Base-by-base conservation (phyloP, 2,113 vertebrate genomes). In the Sinocyclocheilus anshuiensis region DNA sequence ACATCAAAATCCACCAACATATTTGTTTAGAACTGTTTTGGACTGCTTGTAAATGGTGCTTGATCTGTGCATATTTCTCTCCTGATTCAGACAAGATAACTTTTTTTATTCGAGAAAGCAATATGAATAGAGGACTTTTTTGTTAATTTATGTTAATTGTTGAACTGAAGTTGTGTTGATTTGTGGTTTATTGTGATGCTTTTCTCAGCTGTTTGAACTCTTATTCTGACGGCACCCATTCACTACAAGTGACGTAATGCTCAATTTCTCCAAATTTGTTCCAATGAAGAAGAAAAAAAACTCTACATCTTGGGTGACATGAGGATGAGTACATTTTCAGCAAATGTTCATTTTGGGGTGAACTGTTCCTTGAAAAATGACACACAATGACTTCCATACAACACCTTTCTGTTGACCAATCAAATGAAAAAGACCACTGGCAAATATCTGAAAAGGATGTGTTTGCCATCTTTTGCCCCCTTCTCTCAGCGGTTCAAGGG, bases 371-470 rank as follows among this genome's bases (percentile, higher is more conserved):
- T 59, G 4, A 16, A 2, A 71, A 71, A 29, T 16, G 92, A 90
- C 86, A 94, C 86, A 87, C 93, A 92, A 93, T 92, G 91, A 91
- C 80, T 88, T 65, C 90, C 90, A 92, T 86, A 72, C 83, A 91
- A 88, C 85, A 61, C 88, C 89, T 91, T 91, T 87, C n/a, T 55
- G 92, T 92, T 86, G 90, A 90, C 33, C 55, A 85, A 86, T 45
- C 11, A n/a, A 90, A 89, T n/a, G 84, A 87, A 86, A 85, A 81
- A 67, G 59, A 76, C 71, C 75, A 36, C 39, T 59, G 91, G 88
- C 69, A 48, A 77, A n/a, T 42, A 50, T 48, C 29, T 85, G 53
- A 85, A 87, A 84, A 90, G 88, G 87, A 83, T 88, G 87, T 88
- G 89, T 90, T 81, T 88, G 69, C 77, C 78, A 88, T 63, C 16